Conservation (phyloP, 1,140 invertebrate genomes). For the Trichoplusia ni region DNA sequence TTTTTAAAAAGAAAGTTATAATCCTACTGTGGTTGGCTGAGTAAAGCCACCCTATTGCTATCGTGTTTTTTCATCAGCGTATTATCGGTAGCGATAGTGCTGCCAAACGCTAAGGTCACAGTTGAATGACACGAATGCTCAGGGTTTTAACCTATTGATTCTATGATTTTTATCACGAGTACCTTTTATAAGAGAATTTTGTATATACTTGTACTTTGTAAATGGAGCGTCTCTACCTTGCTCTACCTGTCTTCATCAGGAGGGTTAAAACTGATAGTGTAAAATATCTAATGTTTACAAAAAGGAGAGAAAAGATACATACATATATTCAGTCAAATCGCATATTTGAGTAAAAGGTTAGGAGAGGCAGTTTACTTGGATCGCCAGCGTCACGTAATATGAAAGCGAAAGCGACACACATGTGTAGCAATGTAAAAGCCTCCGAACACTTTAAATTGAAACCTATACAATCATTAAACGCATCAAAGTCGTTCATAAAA, state of each 20-base stretch:
- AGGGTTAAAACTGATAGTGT: no score
- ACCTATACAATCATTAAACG: no score
- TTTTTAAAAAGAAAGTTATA: no score
- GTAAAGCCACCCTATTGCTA: not conserved
- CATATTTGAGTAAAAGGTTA: not conserved
- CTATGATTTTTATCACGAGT: not conserved
- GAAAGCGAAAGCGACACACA: constrained; percentile 1
- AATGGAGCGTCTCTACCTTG: no score
- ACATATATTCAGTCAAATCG: no score
- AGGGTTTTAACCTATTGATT: not conserved
- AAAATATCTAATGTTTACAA: no score
- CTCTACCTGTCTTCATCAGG: no score
- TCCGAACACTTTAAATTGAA: not conserved
- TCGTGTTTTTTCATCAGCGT: not conserved
- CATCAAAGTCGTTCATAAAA: no score
- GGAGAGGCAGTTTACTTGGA: not conserved
- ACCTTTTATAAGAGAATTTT: no score
- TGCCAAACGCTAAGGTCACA: constrained; percentile 14
- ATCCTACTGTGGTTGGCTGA: no score
- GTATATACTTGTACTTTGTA: no score
- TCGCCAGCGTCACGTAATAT: constrained; percentile 3
- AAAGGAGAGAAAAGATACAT: no score
- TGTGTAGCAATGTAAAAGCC: not conserved
- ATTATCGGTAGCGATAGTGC: constrained; percentile 7
- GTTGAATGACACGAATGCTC: constrained; percentile 9